Evolutionary conservation across 2,113 vertebrate genomes (phyloP).

Genomic region (Neomonachus schauinslandi): DNA sequence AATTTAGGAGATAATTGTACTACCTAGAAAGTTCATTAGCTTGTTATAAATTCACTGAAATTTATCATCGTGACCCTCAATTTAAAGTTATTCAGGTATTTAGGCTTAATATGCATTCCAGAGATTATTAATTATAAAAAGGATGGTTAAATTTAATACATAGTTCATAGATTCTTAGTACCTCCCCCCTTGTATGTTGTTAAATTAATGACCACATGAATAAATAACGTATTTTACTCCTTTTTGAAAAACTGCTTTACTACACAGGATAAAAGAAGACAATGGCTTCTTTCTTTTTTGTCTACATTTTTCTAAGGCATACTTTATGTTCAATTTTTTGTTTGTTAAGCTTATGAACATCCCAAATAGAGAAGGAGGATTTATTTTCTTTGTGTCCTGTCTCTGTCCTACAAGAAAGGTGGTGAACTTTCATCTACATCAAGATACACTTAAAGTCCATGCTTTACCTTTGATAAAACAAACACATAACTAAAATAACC

Average conservation of each 20-base stretch:
- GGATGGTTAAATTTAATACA: background rate
- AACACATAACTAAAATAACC: background rate
- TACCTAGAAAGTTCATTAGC: background rate
- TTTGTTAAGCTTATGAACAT: background rate
- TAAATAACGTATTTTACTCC: background rate
- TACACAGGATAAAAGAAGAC: background rate
- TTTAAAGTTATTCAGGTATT: background rate
- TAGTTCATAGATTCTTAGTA: background rate
- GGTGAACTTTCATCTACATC: background rate
- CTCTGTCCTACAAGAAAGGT: background rate
- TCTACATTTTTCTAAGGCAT: background rate
- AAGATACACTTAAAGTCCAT: background rate
- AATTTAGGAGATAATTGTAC: background rate
- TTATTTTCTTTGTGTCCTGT: background rate
- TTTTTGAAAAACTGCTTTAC: background rate
- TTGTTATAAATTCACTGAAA: background rate
- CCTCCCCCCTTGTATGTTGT: too few species aligned
- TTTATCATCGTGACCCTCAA: background rate
- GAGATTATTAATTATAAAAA: background rate
- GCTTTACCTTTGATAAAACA: background rate
- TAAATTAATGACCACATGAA: background rate
- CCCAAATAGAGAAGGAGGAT: background rate
- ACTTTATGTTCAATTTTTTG: background rate
- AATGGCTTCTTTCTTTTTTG: background rate
- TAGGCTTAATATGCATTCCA: background rate